These are phyloP conservation scores for Brachymystax lenok DNA, from an alignment of 2,797 vertebrate genomes.

Conservation along the genomic window DNA sequence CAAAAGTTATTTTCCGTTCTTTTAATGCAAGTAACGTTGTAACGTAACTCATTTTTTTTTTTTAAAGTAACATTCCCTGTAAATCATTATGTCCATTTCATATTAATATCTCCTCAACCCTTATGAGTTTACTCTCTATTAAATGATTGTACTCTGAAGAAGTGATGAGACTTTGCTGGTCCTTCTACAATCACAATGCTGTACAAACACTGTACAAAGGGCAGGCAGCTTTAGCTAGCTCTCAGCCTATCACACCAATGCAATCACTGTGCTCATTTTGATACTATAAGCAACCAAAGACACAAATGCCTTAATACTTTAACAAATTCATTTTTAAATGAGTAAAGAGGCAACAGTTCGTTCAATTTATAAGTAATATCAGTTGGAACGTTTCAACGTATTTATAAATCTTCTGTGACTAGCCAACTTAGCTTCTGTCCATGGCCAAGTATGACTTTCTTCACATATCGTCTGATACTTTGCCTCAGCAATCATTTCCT, in stretches of 20 bases:
- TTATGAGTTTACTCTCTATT: slow-evolving; percentile 29
- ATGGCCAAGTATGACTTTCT: background rate
- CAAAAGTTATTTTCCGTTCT: background rate
- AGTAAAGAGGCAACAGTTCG: slow-evolving; percentile 10
- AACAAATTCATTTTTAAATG: slow-evolving; percentile 17
- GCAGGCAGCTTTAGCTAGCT: slow-evolving; percentile 13
- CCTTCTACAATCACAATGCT: slow-evolving; percentile 25
- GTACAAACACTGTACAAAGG: slow-evolving; percentile 47
- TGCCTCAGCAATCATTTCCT: too few species aligned
- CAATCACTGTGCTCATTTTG: slow-evolving; percentile 47
- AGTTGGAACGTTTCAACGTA: slow-evolving; percentile 18
- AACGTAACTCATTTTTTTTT: background rate
- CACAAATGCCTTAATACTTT: slow-evolving; percentile 60
- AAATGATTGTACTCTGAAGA: slow-evolving; percentile 15
- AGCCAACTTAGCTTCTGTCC: background rate
- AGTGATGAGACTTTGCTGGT: slow-evolving; percentile 42
- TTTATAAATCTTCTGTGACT: background rate
- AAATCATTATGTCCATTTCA: background rate
- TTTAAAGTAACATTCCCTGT: background rate
- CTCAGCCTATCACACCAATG: slow-evolving; percentile 31
- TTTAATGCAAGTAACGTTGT: background rate
- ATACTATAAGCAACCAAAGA: slow-evolving; percentile 64
- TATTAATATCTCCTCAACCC: slow-evolving; percentile 18
- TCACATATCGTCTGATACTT: background rate
- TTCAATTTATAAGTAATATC: slow-evolving; percentile 17